Percentiles rank a stretch among this genome's conserved stretches.
Evolutionary conservation across 2,113 vertebrate species (phyloP).

Genomic region (human): DNA sequence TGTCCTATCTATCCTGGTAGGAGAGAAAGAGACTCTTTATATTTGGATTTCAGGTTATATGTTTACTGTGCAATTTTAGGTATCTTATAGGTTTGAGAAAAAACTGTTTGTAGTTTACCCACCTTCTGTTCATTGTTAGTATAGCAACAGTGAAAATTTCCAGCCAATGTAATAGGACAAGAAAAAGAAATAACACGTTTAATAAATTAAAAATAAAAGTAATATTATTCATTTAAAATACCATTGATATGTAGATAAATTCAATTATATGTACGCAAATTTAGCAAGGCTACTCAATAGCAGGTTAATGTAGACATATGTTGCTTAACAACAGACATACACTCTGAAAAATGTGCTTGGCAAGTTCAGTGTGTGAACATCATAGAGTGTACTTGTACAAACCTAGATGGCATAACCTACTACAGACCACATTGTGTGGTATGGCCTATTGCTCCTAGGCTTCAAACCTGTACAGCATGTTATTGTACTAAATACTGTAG

Average conservation of each 20-base stretch:
- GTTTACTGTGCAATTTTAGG: neutral
- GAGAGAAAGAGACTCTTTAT: neutral
- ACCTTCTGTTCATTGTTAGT: neutral
- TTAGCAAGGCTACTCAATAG: neutral
- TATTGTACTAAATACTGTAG: neutral
- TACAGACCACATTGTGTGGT: neutral
- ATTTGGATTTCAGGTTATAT: neutral
- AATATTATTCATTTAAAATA: neutral
- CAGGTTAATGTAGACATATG: neutral
- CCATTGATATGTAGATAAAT: neutral
- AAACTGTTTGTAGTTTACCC: neutral
- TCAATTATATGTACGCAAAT: neutral
- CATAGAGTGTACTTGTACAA: neutral
- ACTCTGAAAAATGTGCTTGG: neutral
- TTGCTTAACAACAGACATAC: neutral
- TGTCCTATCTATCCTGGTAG: neutral
- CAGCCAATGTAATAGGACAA: neutral
- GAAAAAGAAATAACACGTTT: neutral
- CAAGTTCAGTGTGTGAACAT: neutral
- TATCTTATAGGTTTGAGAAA: neutral
- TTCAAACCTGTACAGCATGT: neutral
- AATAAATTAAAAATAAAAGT: neutral
- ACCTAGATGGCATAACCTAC: neutral
- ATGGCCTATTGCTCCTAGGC: neutral
- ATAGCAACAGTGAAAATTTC: neutral